These are phyloP conservation scores for Mizuhopecten yessoensis DNA, from an alignment of 1,140 invertebrate genomes.

Conservation along the genomic window DNA sequence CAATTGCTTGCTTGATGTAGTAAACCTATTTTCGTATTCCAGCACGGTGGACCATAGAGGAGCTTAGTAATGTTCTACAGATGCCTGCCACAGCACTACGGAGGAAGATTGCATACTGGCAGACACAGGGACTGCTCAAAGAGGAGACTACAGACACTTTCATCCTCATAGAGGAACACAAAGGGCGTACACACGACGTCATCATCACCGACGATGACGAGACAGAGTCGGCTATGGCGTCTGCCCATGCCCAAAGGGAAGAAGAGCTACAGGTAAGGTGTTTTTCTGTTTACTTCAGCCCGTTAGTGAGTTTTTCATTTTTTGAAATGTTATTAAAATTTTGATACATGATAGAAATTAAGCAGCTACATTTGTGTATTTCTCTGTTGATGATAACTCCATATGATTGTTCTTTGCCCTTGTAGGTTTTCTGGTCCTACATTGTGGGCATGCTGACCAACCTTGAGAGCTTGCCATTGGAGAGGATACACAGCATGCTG, in stretches of 20 bases:
- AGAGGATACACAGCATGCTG: constrained; percentile 97
- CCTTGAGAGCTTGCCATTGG: constrained; percentile 94
- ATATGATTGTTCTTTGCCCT: constrained; percentile 47
- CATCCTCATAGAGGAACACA: constrained; percentile 90
- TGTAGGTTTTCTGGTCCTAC: constrained; percentile 91
- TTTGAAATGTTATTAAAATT: too few relatives aligned
- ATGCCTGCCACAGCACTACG: constrained; percentile 92
- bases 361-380: too few relatives aligned
- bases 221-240: constrained; percentile 94
- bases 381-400: too few relatives aligned
- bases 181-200: constrained; percentile 81
- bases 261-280: constrained; percentile 87
- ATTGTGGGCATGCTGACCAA: constrained; percentile 98
- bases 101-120: constrained; percentile 95
- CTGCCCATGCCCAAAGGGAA: constrained; percentile 96
- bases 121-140: constrained; percentile 89
- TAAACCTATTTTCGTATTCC: constrained; percentile 50
- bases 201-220: constrained; percentile 95
- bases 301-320: too few relatives aligned
- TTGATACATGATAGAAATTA: too few relatives aligned
- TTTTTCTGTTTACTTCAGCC: too few relatives aligned
- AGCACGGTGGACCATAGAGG: constrained; percentile 92
- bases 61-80: constrained; percentile 92
- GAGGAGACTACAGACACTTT: constrained; percentile 91
- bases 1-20: background rate